Conservation (phyloP, 2,113 vertebrate genomes). For the Ophiodon elongatus region DNA sequence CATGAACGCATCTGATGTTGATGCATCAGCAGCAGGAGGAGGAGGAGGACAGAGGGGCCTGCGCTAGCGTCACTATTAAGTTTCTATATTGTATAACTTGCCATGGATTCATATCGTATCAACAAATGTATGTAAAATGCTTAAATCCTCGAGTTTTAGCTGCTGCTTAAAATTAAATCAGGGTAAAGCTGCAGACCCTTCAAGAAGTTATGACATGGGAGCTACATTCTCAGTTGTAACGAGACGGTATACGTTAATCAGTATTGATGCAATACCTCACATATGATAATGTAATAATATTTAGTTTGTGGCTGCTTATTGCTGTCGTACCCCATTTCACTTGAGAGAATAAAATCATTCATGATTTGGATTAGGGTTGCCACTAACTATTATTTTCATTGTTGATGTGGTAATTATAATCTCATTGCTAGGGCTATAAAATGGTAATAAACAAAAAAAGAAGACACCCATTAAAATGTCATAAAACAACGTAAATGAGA, state of each 20-base stretch:
- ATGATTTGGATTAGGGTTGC: not conserved
- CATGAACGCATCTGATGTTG: constrained; percentile 19
- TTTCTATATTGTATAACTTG: not conserved
- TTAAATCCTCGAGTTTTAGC: not conserved
- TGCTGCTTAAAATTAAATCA: not conserved
- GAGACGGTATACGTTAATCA: not conserved
- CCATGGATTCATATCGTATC: not conserved
- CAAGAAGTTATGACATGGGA: not conserved
- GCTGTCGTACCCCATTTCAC: too few species aligned
- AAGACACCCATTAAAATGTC: not conserved
- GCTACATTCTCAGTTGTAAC: too few species aligned
- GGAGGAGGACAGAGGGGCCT: constrained; percentile 55
- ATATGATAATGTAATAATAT: not conserved
- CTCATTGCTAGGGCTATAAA: not conserved
- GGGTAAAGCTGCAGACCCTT: not conserved
- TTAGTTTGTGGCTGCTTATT: not conserved
- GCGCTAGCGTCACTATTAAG: constrained; percentile 34
- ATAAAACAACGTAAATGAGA: not conserved
- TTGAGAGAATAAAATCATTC: not conserved
- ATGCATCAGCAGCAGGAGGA: not conserved
- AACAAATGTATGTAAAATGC: not conserved
- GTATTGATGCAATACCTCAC: not conserved
- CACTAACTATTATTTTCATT: not conserved
- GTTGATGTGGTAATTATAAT: not conserved
- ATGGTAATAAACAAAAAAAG: not conserved